Base-by-base conservation (phyloP, 2,888 invertebrate genomes). In the Pristionchus japonicus region DNA sequence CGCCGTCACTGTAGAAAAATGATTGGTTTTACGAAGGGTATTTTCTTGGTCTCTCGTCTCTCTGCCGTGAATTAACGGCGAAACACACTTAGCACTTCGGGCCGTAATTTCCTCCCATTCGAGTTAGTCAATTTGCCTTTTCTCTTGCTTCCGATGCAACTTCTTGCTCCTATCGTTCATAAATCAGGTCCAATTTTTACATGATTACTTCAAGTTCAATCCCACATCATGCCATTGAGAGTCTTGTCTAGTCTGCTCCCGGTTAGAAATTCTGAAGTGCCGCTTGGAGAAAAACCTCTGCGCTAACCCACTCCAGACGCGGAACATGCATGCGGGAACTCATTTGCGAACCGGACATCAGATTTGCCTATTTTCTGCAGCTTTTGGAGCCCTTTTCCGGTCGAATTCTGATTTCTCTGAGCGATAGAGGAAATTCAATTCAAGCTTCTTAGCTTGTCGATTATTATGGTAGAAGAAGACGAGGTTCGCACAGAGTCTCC, bases 11-110 rank as follows among this genome's bases (percentile, higher is more conserved):
- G n/a, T n/a, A n/a, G n/a, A n/a, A n/a, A n/a, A n/a, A n/a, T n/a
- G n/a, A n/a, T n/a, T n/a, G n/a, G n/a, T n/a, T n/a, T n/a, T n/a
- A n/a, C n/a, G n/a, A n/a, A n/a, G n/a, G n/a, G n/a, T n/a, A 43
- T 77, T 27, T 11, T 13, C 27, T 15, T 40, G 40, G 70, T 74
- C 70, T 74, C 27, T 43, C 77, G n/a, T 37, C 77, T 47, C 17
- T 40, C 20, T 20, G 23, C 74, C 52, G 52, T 52, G 52, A 77
- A 77, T 77, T 77, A 27, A n/a, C 57, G 57, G 47, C 37, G n/a
- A 77, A 77, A 47, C 77, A 31, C 40, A 77, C 77, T 77, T 47
- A 77, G 47, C 77, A 77, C 77, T 40, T 34, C 20, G 37, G 23
- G 6, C 37, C 74, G 9, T 27, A 23, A n/a, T 82, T 49, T 47